Base-by-base conservation (phyloP, 2,888 invertebrate species). In the Megalurothrips usitatus region DNA sequence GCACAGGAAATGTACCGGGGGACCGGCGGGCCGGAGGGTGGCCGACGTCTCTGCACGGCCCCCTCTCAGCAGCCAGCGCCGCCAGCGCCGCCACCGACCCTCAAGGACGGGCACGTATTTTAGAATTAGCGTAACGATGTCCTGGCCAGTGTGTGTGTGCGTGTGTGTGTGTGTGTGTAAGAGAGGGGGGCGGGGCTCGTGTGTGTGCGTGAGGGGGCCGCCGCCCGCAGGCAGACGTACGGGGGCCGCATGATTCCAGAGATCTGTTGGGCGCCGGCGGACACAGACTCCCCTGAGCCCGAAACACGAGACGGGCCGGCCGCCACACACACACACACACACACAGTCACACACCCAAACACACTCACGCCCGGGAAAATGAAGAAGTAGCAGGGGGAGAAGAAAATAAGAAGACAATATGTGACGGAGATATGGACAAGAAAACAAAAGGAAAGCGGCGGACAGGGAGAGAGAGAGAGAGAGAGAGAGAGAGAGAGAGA, bases 401-500 rank as follows among this genome's bases (percentile, higher is more conserved):
- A 58, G 58, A 58, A 58, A 58, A 58, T 6, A 58, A 58, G 10
- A 58, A 14, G 10, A 58, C 11, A 0, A 23, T 6, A 23, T n/a
- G 68, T 6, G 68, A 68, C n/a, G 23, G 68, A n/a, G 63, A 63
- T 9, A 63, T 17, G n/a, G 63, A 63, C 19, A 63, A n/a, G n/a
- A n/a, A 63, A n/a, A 63, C 19, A 63, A n/a, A 63, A n/a, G n/a
- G 63, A 63, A 12, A 10, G 63, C 1, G 63, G 23, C 23, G 11
- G 23, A 68, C 23, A 68, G 68, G n/a, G n/a, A 63, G 63, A n/a
- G 63, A 63, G 63, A 63, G n/a, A n/a, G 63, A 63, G n/a, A 63
- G 63, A 63, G 63, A 63, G 63, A 63, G 63, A 63, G 63, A 63
- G 63, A 63, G 63, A 63, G 63, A 63, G 63, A 63, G 63, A 63